Conservation (phyloP, 2,888 invertebrate genomes). For the Ectobius pallidus region DNA sequence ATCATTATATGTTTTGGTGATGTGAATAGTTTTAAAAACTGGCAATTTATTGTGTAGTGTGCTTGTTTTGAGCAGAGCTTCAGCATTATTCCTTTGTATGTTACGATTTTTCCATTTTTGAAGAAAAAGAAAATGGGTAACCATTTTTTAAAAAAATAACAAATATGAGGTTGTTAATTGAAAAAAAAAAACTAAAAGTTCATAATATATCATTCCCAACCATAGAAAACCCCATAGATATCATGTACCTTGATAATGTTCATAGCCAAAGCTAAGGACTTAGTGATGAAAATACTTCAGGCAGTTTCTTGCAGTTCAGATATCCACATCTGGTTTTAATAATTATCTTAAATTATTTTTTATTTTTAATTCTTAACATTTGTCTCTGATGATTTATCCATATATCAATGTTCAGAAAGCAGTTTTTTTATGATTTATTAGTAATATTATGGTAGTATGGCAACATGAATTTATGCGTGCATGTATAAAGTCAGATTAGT, state of each 20-base stretch:
- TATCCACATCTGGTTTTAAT: no score
- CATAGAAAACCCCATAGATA: neutral
- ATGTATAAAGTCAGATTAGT: no score
- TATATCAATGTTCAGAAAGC: no score
- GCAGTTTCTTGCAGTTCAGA: no score
- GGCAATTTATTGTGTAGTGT: slow-evolving; percentile 15
- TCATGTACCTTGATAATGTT: neutral
- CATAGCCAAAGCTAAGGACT: neutral
- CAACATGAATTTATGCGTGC: no score
- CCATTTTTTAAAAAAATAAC: neutral
- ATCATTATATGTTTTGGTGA: slow-evolving; percentile 34
- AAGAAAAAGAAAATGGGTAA: neutral
- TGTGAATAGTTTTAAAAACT: slow-evolving; percentile 32
- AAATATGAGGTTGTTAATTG: neutral
- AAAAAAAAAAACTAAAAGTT: neutral
- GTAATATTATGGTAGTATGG: no score
- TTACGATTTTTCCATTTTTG: neutral
- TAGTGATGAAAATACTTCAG: no score
- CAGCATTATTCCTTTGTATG: neutral
- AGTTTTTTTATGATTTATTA: no score
- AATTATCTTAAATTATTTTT: no score
- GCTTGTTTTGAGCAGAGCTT: slow-evolving; percentile 31
- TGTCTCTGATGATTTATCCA: no score
- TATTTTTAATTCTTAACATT: no score
- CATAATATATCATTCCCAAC: neutral